phyloP scores from a whole-genome alignment of 2,888 invertebrate genomes.

The Craniophora ligustri region DNA sequence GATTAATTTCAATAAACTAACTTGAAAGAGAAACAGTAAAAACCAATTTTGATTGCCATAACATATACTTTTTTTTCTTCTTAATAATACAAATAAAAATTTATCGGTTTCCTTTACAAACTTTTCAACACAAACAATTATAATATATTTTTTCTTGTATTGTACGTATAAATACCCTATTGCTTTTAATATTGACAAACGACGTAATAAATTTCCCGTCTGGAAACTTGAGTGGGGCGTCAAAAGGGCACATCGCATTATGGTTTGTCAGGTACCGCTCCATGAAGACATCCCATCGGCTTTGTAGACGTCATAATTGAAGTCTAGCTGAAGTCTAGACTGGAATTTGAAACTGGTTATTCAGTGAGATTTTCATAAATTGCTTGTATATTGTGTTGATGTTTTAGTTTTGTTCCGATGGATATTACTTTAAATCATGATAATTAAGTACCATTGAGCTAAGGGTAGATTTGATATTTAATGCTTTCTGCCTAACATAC shows the following conservation, averaged over 20 bases:
- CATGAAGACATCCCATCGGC: constrained; percentile 47
- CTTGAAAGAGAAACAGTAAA: no score
- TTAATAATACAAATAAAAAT: no score
- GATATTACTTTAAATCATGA: no score
- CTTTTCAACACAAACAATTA: no score
- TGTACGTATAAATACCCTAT: neutral
- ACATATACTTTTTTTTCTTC: no score
- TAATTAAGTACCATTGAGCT: no score
- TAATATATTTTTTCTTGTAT: no score
- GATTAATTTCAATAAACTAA: no score
- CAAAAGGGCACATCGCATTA: constrained; percentile 44
- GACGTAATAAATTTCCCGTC: constrained; percentile 21
- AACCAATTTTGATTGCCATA: no score
- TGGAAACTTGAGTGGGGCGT: constrained; percentile 14
- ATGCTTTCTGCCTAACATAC: no score
- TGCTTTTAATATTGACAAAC: constrained; percentile 14
- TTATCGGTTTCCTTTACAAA: no score
- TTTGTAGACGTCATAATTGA: constrained; percentile 64
- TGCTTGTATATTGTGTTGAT: constrained; percentile 22
- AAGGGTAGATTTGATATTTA: no score
- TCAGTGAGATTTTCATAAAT: constrained; percentile 36
- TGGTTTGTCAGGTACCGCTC: constrained; percentile 61
- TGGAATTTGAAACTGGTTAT: constrained; percentile 55
- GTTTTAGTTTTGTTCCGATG: constrained; percentile 11
- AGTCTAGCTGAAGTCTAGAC: constrained; percentile 72